Percentiles rank a stretch among this genome's conserved stretches.
Conservation (phyloP, 2,113 vertebrate genomes). For the Montifringilla adamsi region DNA sequence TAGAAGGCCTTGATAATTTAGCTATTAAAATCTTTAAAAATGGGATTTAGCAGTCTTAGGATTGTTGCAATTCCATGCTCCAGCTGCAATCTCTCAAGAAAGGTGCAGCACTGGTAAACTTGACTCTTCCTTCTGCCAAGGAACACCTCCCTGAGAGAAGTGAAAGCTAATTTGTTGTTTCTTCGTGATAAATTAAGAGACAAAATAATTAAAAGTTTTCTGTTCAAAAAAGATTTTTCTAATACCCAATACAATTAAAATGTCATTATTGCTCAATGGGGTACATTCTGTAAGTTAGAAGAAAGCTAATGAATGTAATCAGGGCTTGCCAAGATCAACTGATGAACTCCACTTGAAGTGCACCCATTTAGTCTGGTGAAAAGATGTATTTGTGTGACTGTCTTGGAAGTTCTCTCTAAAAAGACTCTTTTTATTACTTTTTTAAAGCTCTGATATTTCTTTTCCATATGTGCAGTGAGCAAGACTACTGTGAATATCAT, state of each 20-base stretch:
- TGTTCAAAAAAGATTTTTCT: conserved; percentile 24
- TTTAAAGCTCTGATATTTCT: background rate
- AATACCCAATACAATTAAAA: background rate
- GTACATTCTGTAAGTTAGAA: background rate
- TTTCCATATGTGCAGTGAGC: background rate
- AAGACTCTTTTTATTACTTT: background rate
- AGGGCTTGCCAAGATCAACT: background rate
- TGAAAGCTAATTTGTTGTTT: background rate
- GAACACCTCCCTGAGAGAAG: background rate
- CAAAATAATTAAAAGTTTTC: conserved; percentile 24
- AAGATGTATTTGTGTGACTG: background rate
- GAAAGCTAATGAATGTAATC: background rate
- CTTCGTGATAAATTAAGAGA: conserved; percentile 13
- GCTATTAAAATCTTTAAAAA: background rate
- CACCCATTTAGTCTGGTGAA: background rate
- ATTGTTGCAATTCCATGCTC: background rate
- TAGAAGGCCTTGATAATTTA: background rate
- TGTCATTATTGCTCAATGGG: background rate
- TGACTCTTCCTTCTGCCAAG: background rate
- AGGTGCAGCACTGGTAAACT: background rate
- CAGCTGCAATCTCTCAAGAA: background rate
- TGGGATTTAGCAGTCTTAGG: background rate
- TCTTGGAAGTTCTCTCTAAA: background rate
- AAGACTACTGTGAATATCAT: background rate
- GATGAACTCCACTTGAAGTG: background rate